These are phyloP conservation scores for Xiphorhynchus elegans DNA, from an alignment of 2,113 vertebrate genomes.

Conservation along the genomic window DNA sequence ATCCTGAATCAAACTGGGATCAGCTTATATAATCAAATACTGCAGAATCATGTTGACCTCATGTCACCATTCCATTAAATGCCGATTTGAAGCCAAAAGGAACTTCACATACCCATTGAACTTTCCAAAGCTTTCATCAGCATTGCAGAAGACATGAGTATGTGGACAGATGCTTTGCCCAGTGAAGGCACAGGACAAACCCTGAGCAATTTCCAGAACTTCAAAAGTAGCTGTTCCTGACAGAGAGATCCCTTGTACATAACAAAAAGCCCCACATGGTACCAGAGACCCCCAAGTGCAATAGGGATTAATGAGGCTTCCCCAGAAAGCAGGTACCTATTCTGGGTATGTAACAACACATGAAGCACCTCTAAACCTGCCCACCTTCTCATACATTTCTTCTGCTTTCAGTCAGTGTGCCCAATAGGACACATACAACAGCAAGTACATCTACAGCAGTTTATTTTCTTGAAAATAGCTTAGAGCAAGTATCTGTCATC, in stretches of 20 bases:
- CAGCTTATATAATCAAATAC: not conserved
- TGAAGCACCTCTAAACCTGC: not conserved
- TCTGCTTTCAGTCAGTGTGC: not conserved
- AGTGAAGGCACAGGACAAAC: not conserved
- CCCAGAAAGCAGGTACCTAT: not conserved
- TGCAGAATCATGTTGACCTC: not conserved
- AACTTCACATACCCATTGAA: not conserved
- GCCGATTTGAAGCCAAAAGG: not conserved
- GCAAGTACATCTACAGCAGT: not conserved
- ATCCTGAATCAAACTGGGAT: not conserved
- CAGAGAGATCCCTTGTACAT: not conserved
- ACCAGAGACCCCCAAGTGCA: not conserved
- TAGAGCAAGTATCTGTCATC: not conserved
- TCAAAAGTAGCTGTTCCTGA: not conserved
- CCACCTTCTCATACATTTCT: not conserved
- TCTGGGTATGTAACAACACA: not conserved
- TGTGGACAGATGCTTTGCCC: not conserved
- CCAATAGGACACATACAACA: not conserved
- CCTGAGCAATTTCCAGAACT: not conserved
- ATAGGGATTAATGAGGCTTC: not conserved
- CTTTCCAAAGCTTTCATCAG: not conserved
- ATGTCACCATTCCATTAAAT: not conserved
- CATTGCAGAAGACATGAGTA: not conserved
- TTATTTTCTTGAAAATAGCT: not conserved
- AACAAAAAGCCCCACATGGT: not conserved